Base-by-base conservation (phyloP, 2,113 vertebrate genomes). In the Microcebus griseorufus region DNA sequence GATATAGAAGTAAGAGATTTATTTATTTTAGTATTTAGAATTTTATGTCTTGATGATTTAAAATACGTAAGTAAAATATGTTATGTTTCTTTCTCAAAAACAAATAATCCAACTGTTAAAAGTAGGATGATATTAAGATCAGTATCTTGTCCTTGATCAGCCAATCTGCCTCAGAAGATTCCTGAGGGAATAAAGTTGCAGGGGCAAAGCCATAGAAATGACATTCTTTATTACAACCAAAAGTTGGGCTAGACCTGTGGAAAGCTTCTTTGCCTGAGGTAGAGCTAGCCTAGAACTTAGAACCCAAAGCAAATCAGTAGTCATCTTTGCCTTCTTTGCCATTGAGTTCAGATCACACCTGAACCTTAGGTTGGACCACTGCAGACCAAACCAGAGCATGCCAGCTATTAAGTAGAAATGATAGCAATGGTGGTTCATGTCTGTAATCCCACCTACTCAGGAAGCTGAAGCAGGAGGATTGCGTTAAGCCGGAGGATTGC, bases 61-160 rank as follows among this genome's bases (percentile, higher is more conserved):
- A 96, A 95, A 87, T 90, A 82, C 42, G 22, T 45, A 81, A 90
- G 10, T 86, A 86, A 80, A 84, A 65, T 42, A 18, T 70, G 2
- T 69, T 95, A 14, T 84, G 7, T 91, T 94, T 95, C 45, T 92
- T 82, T 92, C 62, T 89, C 48, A 79, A 83, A 93, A 95, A 89
- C 79, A 96, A 78, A 92, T 39, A 86, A 42, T 39, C 45, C 64
- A 67, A 1, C 80, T 95, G 73, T 97, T 86, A 95, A 75, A 90
- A 67, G 42, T 55, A 79, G 25, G 45, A n/a, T 92, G 58, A 39
- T 96, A 37, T 17, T 95, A 81, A 81, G 62, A 92, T 65, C 53
- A 67, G 48, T 84, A 65, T 88, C 39, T 12, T 80, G 6, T 83
- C 37, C 53, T 94, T 89, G 67, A 93, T 84, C n/a, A 94, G 45